Evolutionary conservation across 2,888 invertebrate species (phyloP).

Genomic region (Notocelia uddmanniana): DNA sequence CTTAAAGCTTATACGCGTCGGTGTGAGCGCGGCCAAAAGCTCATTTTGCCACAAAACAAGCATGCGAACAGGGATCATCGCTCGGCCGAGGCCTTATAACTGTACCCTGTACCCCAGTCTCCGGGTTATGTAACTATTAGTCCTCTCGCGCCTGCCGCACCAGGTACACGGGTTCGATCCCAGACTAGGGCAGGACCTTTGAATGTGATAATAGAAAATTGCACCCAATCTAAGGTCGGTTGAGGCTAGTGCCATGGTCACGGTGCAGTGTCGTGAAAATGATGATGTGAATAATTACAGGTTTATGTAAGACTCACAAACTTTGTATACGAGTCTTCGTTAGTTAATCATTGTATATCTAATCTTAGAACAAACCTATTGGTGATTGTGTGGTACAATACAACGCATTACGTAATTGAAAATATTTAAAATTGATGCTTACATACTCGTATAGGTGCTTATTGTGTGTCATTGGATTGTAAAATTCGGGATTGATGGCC

Average conservation of each 20-base stretch:
- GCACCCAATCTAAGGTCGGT: no score
- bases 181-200: not conserved
- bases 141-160: conserved; percentile 72
- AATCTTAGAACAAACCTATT: not conserved
- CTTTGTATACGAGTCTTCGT: no score
- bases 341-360: no score
- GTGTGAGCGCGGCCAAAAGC: conserved; percentile 73
- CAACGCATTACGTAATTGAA: not conserved
- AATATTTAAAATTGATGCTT: not conserved
- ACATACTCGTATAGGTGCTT: not conserved
- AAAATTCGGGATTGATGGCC: not conserved
- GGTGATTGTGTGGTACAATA: not conserved
- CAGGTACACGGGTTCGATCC: conserved; percentile 59
- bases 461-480: not conserved
- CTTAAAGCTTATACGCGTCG: conserved; percentile 47
- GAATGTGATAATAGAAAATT: no score
- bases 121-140: conserved; percentile 83
- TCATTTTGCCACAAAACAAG: conserved; percentile 81
- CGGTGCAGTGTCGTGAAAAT: not conserved
- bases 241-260: not conserved
- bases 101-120: conserved; percentile 72
- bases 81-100: conserved; percentile 82
- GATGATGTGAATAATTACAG: no score
- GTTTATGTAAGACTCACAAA: no score
- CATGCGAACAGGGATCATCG: conserved; percentile 83